These are phyloP conservation scores for Tetramorium alpestre DNA, from an alignment of 1,140 invertebrate species.

Conservation along the genomic window DNA sequence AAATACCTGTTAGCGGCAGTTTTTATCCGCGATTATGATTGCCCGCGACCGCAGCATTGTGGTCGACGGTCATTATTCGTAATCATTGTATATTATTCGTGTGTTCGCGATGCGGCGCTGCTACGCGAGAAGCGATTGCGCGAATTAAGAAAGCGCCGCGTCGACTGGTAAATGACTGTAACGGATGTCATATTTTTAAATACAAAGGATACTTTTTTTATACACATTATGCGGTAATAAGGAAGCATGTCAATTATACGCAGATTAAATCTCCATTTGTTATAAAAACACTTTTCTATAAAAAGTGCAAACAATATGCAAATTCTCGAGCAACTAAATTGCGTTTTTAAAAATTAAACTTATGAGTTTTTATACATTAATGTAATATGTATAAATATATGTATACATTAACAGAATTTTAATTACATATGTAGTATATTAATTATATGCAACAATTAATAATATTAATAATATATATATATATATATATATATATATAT, in stretches of 20 bases:
- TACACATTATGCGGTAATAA: no score
- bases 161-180: conserved; percentile 16
- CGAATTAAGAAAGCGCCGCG: conserved; percentile 28
- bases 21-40: conserved; percentile 48
- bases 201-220: neutral
- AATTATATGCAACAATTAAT: neutral
- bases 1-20: conserved; percentile 58
- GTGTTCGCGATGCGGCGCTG: conserved; percentile 10
- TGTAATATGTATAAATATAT: neutral
- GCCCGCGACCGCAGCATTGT: conserved; percentile 55
- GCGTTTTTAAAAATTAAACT: neutral
- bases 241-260: neutral
- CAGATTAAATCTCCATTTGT: no score
- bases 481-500: neutral
- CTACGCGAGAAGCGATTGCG: conserved; percentile 33
- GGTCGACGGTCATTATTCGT: conserved; percentile 53
- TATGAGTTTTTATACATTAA: neutral
- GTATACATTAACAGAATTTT: neutral
- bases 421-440: neutral
- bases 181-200: conserved; percentile 12
- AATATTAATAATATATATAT: neutral
- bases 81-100: conserved; percentile 57
- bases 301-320: neutral
- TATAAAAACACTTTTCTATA: neutral
- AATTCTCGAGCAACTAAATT: no score